Conservation (phyloP, 2,888 invertebrate genomes). For the Parelbella ahira region DNA sequence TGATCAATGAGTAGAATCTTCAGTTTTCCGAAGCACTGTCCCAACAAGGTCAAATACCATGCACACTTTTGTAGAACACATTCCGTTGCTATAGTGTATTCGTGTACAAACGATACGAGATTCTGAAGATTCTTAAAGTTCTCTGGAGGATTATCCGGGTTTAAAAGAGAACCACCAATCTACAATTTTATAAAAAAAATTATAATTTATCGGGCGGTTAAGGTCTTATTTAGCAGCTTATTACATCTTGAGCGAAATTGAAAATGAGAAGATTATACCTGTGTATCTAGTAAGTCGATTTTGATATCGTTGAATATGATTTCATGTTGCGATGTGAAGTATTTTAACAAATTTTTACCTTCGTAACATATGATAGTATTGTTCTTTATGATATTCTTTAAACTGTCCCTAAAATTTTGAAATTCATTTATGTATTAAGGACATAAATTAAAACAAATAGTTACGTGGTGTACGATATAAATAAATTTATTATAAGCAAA, state of each 20-base stretch:
- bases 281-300: conserved; percentile 44
- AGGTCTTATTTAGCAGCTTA: too few relatives aligned
- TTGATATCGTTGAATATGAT: conserved; percentile 35
- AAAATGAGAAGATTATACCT: too few relatives aligned
- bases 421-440: too few relatives aligned
- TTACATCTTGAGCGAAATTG: too few relatives aligned
- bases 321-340: conserved; percentile 43
- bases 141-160: conserved; percentile 62
- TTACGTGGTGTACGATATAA: too few relatives aligned
- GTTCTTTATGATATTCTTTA: conserved; percentile 38
- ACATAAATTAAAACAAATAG: too few relatives aligned
- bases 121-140: conserved; percentile 56
- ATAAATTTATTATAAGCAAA: too few relatives aligned
- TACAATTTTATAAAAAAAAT: too few relatives aligned
- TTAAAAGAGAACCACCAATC: conserved; percentile 64
- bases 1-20: conserved; percentile 40
- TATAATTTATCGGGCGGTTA: too few relatives aligned
- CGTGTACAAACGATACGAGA: conserved; percentile 40
- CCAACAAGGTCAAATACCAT: conserved; percentile 49
- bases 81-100: conserved; percentile 51
- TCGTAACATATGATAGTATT: conserved; percentile 58
- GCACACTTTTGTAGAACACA: conserved; percentile 52
- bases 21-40: conserved; percentile 40
- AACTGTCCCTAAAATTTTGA: conserved; percentile 24
- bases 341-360: conserved; percentile 54